Conservation (phyloP, 2,797 vertebrate species). For the Scyliorhinus canicula region DNA sequence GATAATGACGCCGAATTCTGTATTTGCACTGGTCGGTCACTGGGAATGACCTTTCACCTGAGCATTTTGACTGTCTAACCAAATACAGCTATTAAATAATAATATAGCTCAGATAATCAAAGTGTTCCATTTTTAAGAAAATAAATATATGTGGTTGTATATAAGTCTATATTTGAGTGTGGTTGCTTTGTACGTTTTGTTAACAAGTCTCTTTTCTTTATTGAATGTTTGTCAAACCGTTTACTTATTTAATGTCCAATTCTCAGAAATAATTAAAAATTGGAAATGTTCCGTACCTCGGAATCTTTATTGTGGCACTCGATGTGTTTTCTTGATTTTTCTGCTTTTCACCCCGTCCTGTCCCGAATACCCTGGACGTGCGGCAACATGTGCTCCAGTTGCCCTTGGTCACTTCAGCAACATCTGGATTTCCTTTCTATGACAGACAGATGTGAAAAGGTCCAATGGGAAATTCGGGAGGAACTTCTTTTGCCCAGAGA, state of each 20-base stretch:
- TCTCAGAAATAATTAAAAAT: conserved; percentile 26
- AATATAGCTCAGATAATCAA: conserved; percentile 28
- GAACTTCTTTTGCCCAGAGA: background rate
- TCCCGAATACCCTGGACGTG: background rate
- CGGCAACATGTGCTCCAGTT: background rate
- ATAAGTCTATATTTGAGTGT: conserved; percentile 28
- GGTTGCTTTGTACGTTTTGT: conserved; percentile 28
- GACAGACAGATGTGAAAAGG: background rate
- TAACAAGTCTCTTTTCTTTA: conserved; percentile 26
- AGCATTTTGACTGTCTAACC: background rate
- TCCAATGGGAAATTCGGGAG: too few relatives aligned
- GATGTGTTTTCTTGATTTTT: too few relatives aligned
- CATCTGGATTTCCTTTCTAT: background rate
- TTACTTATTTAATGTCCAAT: conserved; percentile 34
- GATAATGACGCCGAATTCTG: background rate
- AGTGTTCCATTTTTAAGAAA: background rate
- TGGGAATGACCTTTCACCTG: conserved; percentile 4
- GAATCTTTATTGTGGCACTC: background rate
- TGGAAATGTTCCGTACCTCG: background rate
- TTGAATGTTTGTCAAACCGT: conserved; percentile 17
- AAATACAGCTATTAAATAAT: background rate
- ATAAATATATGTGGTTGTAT: conserved; percentile 2
- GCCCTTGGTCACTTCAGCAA: background rate
- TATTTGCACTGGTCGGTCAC: conserved; percentile 7
- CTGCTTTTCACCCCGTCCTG: background rate